Evolutionary conservation across 2,113 vertebrate species (phyloP).

Genomic region (Gorsachius goisagi): DNA sequence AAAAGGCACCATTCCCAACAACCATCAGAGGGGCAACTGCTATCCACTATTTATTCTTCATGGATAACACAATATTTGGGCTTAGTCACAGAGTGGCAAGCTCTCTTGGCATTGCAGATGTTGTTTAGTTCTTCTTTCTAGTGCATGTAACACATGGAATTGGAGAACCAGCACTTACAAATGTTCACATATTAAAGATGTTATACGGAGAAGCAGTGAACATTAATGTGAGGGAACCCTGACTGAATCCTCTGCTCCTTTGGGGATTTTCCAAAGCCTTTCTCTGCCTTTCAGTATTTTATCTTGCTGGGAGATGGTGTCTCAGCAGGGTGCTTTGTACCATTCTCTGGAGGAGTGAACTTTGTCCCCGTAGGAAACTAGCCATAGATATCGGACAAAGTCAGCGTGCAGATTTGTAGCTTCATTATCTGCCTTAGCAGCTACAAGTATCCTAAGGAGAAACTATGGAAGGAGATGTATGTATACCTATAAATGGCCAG

Average conservation of each 20-base stretch:
- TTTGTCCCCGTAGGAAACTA: background rate
- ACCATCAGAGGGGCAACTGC: background rate
- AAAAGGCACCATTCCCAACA: background rate
- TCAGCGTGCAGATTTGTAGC: background rate
- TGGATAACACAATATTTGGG: background rate
- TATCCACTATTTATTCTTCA: background rate
- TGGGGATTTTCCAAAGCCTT: background rate
- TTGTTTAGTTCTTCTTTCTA: background rate
- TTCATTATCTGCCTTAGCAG: conserved; percentile 31
- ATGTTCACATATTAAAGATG: background rate
- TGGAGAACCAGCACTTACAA: background rate
- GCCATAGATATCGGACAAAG: background rate
- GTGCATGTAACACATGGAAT: background rate
- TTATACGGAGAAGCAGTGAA: background rate
- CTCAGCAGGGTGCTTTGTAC: background rate
- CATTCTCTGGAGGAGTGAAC: background rate
- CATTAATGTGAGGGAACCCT: background rate
- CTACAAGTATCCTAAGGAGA: conserved; percentile 6
- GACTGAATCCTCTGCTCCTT: background rate
- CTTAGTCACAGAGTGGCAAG: background rate
- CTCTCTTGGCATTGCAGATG: conserved; percentile 10
- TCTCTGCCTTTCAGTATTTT: background rate
- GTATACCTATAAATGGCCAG: background rate
- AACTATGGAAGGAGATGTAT: background rate
- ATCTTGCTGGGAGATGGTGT: background rate